A percentile compares a stretch with the other conserved stretches of the same genome.
Conservation (phyloP, 1,140 invertebrate genomes). For the Polypedilum vanderplanki region DNA sequence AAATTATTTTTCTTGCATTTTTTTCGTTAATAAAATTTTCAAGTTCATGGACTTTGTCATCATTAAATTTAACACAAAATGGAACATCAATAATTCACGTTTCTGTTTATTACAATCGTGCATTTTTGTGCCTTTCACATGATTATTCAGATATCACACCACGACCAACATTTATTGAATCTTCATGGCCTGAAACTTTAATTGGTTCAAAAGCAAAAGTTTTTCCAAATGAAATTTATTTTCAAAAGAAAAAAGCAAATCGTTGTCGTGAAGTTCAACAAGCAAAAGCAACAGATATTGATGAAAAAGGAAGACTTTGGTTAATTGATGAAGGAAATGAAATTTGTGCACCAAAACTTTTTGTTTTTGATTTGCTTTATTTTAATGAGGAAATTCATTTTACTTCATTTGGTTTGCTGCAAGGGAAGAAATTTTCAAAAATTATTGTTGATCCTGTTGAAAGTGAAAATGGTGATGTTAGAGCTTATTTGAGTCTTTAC, state of each 20-base stretch:
- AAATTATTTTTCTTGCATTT: no score
- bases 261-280: slow-evolving; percentile 5
- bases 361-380: slow-evolving; percentile 23
- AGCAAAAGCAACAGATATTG: neutral
- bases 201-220: slow-evolving; percentile 26
- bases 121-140: slow-evolving; percentile 23
- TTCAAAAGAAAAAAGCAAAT: neutral
- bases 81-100: slow-evolving; percentile 21
- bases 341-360: slow-evolving; percentile 21
- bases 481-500: neutral
- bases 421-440: neutral
- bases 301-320: slow-evolving; percentile 22
- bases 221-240: neutral
- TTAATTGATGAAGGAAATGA: slow-evolving; percentile 13
- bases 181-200: slow-evolving; percentile 30
- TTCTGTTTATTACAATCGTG: slow-evolving; percentile 28
- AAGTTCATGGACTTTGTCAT: neutral
- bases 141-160: neutral
- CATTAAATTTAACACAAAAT: neutral
- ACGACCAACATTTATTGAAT: slow-evolving; percentile 13
- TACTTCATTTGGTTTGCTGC: neutral
- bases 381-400: slow-evolving; percentile 24
- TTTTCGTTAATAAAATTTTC: neutral
- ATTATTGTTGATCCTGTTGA: neutral
- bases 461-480: neutral